Evolutionary conservation across 1,140 invertebrate genomes (phyloP).

Genomic region (Temnothorax nylanderi): DNA sequence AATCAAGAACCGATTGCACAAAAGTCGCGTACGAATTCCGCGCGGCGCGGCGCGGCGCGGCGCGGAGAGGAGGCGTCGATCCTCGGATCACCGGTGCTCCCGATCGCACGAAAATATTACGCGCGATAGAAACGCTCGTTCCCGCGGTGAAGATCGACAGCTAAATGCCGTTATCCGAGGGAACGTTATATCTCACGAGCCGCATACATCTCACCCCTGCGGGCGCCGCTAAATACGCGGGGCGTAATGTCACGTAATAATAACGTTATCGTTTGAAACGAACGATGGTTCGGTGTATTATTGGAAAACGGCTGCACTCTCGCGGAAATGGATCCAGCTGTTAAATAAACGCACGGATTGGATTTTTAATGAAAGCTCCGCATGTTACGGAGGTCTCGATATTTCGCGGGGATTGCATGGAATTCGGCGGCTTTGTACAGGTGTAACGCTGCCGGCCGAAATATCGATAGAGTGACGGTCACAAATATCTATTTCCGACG

Average conservation of each 20-base stretch:
- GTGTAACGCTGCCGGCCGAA: not conserved
- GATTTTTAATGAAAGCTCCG: conserved; percentile 46
- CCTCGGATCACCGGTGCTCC: not conserved
- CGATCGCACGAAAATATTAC: conserved; percentile 44
- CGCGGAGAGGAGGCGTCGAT: not conserved
- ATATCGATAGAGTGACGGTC: conserved; percentile 15
- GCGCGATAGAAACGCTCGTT: conserved; percentile 3
- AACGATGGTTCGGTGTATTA: not conserved
- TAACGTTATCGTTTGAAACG: conserved; percentile 10
- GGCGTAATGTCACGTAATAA: conserved; percentile 26
- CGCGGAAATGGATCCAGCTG: not conserved
- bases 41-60: conserved; percentile 2
- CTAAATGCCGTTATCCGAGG: conserved; percentile 24
- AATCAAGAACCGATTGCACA: conserved; percentile 58
- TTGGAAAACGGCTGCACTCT: not conserved
- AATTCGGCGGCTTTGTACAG: not conserved
- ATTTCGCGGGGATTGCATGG: not conserved
- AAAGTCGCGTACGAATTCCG: conserved; percentile 36
- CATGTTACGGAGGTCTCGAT: not conserved
- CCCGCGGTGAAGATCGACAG: conserved; percentile 8
- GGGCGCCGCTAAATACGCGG: not conserved
- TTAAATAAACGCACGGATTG: conserved; percentile 34
- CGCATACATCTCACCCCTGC: not conserved
- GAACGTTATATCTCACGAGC: not conserved
- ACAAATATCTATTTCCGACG: not conserved